Evolutionary conservation across 1,140 invertebrate genomes (phyloP).

Genomic region (Probaryconus sp.): DNA sequence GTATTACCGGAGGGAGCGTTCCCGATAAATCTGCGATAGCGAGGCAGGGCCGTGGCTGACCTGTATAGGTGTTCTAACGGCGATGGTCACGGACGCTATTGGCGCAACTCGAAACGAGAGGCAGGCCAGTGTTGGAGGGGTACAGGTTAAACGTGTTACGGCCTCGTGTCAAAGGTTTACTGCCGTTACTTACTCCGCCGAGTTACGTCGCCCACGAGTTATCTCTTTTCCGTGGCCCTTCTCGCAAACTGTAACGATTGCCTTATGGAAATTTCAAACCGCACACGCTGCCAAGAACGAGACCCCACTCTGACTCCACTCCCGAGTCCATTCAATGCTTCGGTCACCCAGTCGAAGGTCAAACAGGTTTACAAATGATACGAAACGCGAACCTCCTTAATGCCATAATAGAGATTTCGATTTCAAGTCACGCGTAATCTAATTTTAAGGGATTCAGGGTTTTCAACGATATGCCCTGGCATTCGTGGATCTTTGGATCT

Average conservation of each 20-base stretch:
- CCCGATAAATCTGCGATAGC: conserved; percentile 67
- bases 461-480: too few species aligned
- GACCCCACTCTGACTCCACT: not conserved
- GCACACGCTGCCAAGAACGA: conserved; percentile 53
- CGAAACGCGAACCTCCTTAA: conserved; percentile 21
- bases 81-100: conserved; percentile 46
- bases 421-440: too few species aligned
- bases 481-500: too few species aligned
- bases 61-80: conserved; percentile 56
- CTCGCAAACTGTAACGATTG: conserved; percentile 64
- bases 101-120: conserved; percentile 48
- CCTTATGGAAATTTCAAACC: conserved; percentile 67
- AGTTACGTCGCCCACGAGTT: conserved; percentile 53
- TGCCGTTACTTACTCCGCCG: conserved; percentile 60
- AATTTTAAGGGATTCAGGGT: too few species aligned
- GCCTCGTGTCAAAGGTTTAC: conserved; percentile 67
- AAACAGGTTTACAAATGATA: conserved; percentile 52
- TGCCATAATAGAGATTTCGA: conserved; percentile 50
- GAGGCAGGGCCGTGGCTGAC: conserved; percentile 46
- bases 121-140: conserved; percentile 30
- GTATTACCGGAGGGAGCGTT: conserved; percentile 66
- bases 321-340: conserved; percentile 5
- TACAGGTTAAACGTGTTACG: conserved; percentile 67
- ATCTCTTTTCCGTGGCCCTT: conserved; percentile 54
- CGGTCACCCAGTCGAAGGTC: conserved; percentile 21